These are phyloP conservation scores for Rynchops niger DNA, from an alignment of 2,113 vertebrate species.

Conservation along the genomic window DNA sequence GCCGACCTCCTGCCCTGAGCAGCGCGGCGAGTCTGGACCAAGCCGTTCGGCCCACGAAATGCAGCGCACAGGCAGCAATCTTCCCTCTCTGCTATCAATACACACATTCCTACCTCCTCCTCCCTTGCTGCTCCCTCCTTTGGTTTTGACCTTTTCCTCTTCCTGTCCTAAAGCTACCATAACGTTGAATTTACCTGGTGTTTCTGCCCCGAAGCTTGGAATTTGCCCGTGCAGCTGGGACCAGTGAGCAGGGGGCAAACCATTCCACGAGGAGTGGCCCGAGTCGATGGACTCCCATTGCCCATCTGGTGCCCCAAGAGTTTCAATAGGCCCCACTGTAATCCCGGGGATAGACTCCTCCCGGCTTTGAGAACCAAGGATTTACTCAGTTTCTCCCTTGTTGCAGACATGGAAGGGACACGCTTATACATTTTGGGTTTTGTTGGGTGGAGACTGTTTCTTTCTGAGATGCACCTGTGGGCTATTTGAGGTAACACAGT, in stretches of 20 bases:
- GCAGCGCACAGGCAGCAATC: neutral
- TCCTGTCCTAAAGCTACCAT: neutral
- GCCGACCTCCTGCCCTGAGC: neutral
- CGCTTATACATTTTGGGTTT: neutral
- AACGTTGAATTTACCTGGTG: neutral
- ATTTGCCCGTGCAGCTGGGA: neutral
- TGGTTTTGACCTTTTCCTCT: neutral
- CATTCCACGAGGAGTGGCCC: neutral
- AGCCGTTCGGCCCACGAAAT: neutral
- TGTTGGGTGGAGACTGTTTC: neutral
- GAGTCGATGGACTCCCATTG: neutral
- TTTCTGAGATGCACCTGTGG: neutral
- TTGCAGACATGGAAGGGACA: neutral
- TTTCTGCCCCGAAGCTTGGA: neutral
- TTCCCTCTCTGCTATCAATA: neutral
- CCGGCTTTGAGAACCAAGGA: neutral
- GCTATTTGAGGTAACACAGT: rapidly evolving
- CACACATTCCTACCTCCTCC: neutral
- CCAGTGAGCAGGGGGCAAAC: neutral
- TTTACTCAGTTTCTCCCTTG: neutral
- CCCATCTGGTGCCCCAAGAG: neutral
- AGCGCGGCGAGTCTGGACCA: rapidly evolving
- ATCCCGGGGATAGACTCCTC: neutral
- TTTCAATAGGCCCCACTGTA: neutral
- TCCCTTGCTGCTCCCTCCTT: neutral